Evolutionary conservation across 2,888 invertebrate genomes (phyloP), one percentile per base, ranked within the genome.

Genomic region (Steromphala cineraria): DNA sequence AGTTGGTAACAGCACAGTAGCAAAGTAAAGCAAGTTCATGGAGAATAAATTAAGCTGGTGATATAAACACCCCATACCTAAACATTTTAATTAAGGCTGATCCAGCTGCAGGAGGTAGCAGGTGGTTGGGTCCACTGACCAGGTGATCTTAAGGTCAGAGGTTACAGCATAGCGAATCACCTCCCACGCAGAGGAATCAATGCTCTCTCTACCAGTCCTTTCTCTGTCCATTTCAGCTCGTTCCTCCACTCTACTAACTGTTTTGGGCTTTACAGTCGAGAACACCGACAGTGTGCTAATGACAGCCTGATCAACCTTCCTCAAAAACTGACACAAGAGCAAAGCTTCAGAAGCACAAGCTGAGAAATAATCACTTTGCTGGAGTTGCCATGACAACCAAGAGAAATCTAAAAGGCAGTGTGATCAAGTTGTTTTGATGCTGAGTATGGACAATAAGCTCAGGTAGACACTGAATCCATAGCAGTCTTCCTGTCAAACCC

Each of bases 401-500:
- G 71, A 71, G 71, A 71, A 71, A 71, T 71, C 31, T 71, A 71
- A 71, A 71, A 71, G 71, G 71, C 71, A 19, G 56, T 21, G 56
- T 36, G 71, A 36, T 36, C 36, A 31, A 71, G 71, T 40, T 71
- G 40, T 71, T 71, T 71, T 71, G 71, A 31, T 71, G 71, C 71
- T 36, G 40, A 71, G 71, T 71, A 71, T 71, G 71, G 71, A 71
- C 71, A 71, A 62, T 71, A 31, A 71, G 71, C 71, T 71, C 71
- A 71, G 71, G 71, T 71, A 71, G 71, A 71, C 71, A 19, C 17
- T 36, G 71, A 36, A 40, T 31, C 71, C 36, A 10, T 46, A 46
- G 46, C 46, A 46, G 46, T 46, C 46, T 46, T 46, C 46, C 46
- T 46, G 46, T 13, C 4, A n/a, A 36, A 36, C n/a, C 19, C 19